These are phyloP conservation scores for Drosophila leontia DNA, from an alignment of 1,140 invertebrate genomes.

Conservation along the genomic window DNA sequence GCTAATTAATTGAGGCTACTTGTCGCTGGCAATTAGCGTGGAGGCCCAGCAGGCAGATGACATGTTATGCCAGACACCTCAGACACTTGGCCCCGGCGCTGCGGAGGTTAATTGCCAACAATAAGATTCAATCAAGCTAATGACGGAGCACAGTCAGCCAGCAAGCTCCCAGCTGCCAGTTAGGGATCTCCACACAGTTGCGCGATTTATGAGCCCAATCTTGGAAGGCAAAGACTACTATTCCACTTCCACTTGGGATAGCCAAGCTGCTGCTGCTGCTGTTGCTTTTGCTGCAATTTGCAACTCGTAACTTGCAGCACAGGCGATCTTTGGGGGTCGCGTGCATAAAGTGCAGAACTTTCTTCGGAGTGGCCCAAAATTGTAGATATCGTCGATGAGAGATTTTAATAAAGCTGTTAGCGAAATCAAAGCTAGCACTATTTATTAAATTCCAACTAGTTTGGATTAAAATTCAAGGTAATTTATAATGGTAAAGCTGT, in stretches of 20 bases:
- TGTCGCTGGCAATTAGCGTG: conserved; percentile 74
- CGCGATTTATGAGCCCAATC: conserved; percentile 73
- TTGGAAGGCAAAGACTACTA: conserved; percentile 15
- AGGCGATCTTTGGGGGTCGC: conserved; percentile 68
- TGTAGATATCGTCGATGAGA: background rate
- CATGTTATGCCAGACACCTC: conserved; percentile 68
- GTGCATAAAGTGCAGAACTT: conserved; percentile 74
- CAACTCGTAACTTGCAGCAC: conserved; percentile 8
- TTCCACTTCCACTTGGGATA: conserved; percentile 17
- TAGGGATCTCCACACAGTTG: conserved; percentile 56
- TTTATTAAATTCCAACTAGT: background rate
- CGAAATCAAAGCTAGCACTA: background rate
- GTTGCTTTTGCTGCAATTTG: background rate
- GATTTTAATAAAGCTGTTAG: conserved; percentile 19
- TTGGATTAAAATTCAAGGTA: background rate
- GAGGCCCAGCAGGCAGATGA: conserved; percentile 60
- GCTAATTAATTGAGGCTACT: conserved; percentile 75
- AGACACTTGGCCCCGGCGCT: conserved; percentile 61
- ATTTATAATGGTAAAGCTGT: background rate
- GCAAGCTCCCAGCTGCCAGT: conserved; percentile 23
- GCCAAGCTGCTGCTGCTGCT: background rate
- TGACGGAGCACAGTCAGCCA: conserved; percentile 58
- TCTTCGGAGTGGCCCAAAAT: conserved; percentile 42
- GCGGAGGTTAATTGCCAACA: conserved; percentile 81
- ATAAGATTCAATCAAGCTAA: conserved; percentile 84